These are phyloP conservation scores for Shinisaurus crocodilurus DNA, from an alignment of 2,113 vertebrate species.

Conservation along the genomic window DNA sequence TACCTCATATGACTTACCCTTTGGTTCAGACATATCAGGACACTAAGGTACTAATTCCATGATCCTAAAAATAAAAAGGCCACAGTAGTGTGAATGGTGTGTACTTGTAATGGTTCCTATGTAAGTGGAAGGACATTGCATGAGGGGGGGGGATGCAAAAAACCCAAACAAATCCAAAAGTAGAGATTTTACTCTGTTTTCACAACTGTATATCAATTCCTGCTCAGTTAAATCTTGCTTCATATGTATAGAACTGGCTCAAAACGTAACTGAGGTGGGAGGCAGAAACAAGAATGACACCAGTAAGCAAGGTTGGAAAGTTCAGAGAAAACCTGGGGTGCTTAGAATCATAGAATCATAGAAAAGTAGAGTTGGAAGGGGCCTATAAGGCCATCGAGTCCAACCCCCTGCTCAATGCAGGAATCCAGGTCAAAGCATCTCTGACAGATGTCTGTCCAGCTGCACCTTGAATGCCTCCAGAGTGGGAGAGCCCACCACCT, in stretches of 20 bases:
- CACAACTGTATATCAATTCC: too few species aligned
- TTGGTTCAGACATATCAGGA: slow-evolving; percentile 29
- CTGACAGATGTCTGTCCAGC: too few species aligned
- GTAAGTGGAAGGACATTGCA: slow-evolving; percentile 1
- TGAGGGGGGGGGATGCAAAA: neutral
- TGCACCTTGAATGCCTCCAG: too few species aligned
- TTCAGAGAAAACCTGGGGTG: neutral
- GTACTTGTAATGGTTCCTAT: slow-evolving; percentile 22
- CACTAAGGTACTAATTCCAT: neutral
- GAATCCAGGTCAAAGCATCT: too few species aligned
- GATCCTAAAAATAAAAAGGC: slow-evolving; percentile 28
- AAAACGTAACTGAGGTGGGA: neutral
- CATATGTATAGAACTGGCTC: neutral
- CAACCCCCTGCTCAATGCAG: too few species aligned
- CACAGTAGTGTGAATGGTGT: slow-evolving; percentile 16
- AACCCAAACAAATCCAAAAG: neutral
- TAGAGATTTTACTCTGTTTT: too few species aligned
- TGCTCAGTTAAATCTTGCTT: neutral
- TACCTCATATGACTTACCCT: neutral
- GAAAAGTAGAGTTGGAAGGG: too few species aligned
- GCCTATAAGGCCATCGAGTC: too few species aligned
- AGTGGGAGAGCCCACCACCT: too few species aligned
- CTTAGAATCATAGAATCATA: too few species aligned
- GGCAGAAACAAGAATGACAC: neutral
- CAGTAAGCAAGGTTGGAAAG: neutral